Evolutionary conservation across 2,797 vertebrate genomes (phyloP), one percentile per base, ranked within the genome.

Genomic region (Brachyalestes nurse): DNA sequence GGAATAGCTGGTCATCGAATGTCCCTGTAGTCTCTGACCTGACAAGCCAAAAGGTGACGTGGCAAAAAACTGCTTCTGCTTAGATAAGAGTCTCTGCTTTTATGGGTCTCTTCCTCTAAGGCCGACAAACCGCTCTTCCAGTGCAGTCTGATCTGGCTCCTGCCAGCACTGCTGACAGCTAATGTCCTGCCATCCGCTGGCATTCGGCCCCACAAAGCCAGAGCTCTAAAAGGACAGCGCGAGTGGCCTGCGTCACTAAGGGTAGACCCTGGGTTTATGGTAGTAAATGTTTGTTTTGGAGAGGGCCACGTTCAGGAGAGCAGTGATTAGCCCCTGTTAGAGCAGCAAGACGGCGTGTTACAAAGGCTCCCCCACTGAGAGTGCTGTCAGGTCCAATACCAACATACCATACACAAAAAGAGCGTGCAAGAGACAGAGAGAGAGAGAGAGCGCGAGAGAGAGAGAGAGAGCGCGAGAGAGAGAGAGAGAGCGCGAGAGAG

Each of bases 181-280:
- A 88, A 89, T 90, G 91, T 91, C 91, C 89, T 93, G 93, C 90
- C 92, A 92, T 91, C 90, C 92, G 90, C 86, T 92, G 92, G 88
- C 90, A 93, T 93, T 88, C 83, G 86, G 93, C 92, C 92, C 88
- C 89, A 92, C 93, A 92, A 95, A 93, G 91, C 91, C 87, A 84
- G 75, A 77, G 85, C 84, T 88, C 89, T 92, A 89, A 92, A 78
- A 76, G 72, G 28, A 78, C 88, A 87, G 84, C 84, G 85, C 86
- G 7, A 79, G 90, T 92, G 90, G 90, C 92, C 92, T 82, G 74
- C 23, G 89, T 91, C 88, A 88, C 93, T 92, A 92, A 89, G 89
- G 87, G 88, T 84, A 51, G 88, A 89, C 83, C 87, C 83, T 85
- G 85, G 92, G 85, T 93, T 93, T 89, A 90, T 84, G 86, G 88